Conservation (phyloP, 2,888 invertebrate species). For the Meandrusa payeni region DNA sequence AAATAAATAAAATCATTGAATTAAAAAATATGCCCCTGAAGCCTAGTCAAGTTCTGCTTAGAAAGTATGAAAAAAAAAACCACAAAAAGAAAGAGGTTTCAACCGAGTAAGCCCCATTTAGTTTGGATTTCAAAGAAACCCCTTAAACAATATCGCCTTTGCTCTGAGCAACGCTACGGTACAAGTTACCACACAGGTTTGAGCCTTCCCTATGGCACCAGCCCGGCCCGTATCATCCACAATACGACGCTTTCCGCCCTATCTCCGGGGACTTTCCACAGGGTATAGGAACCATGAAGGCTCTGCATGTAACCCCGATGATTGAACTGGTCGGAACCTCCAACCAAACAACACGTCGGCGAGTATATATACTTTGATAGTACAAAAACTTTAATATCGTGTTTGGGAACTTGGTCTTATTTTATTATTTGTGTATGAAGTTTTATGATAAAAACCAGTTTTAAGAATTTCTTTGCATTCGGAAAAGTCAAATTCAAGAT, state of each 20-base stretch:
- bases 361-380: constrained; percentile 26
- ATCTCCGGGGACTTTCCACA: constrained; percentile 81
- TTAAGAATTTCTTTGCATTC: no score
- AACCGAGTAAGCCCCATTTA: constrained; percentile 80
- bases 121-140: constrained; percentile 47
- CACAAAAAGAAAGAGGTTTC: no score
- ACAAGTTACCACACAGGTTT: constrained; percentile 48
- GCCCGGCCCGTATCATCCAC: constrained; percentile 53
- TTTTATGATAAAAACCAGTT: no score
- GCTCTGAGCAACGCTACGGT: constrained; percentile 76
- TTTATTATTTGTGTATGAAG: no score
- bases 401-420: constrained; percentile 37
- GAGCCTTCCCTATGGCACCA: constrained; percentile 56
- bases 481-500: no score
- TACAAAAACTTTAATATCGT: constrained; percentile 46
- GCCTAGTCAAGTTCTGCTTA: no score
- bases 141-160: constrained; percentile 69
- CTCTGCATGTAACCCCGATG: constrained; percentile 70
- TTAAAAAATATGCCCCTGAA: no score
- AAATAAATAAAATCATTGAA: no score
- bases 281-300: constrained; percentile 58
- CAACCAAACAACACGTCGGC: accelerated
- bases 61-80: constrained; percentile 41
- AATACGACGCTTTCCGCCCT: constrained; percentile 73
- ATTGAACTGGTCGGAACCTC: constrained; percentile 72